Base-by-base conservation (phyloP, 2,888 invertebrate genomes). In the Synergus itoensis region DNA sequence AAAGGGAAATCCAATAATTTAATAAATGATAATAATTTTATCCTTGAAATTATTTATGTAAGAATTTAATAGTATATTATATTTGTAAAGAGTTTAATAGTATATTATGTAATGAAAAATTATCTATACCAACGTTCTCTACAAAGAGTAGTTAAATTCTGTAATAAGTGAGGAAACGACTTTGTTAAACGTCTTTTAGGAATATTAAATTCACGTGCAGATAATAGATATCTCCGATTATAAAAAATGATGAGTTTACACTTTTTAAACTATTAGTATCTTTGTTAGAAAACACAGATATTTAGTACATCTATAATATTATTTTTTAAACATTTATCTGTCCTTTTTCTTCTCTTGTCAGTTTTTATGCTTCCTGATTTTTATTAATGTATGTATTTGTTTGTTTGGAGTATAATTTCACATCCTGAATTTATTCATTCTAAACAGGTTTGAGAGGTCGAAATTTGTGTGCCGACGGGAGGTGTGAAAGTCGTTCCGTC, bases 381-480 rank as follows among this genome's bases (percentile, higher is more conserved):
- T 53, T 73, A 53, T 48, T 14, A 69, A 48, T 28, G 69, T 45
- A 69, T 48, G 36, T 53, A 53, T 73, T 53, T 73, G 53, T 73
- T 73, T 73, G 73, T 73, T 73, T 73, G 53, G 53, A 36, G 73
- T 73, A 73, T 73, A 73, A 53, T 73, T 73, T 36, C 53, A 36
- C 53, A 73, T 73, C 53, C 53, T 48, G 73, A 53, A 73, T 73
- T 73, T 73, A 73, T 73, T 73, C 53, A 53, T 73, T n/a, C 73
- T n/a, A 16, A 73, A 73, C 73, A 28, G 73, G 73, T 73, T 73
- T 73, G 28, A 53, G 48, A 48, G 36, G 45, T 36, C 7, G 73
- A 53, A 21, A 9, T 36, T 73, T 75, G 53, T 83, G 83, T 85
- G 88, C 91, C 91, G 91, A 88, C 91, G 91, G 91, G 86, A 87